These are phyloP conservation scores for Benitochromis conjunctus DNA, from an alignment of 2,113 vertebrate genomes.

Conservation along the genomic window DNA sequence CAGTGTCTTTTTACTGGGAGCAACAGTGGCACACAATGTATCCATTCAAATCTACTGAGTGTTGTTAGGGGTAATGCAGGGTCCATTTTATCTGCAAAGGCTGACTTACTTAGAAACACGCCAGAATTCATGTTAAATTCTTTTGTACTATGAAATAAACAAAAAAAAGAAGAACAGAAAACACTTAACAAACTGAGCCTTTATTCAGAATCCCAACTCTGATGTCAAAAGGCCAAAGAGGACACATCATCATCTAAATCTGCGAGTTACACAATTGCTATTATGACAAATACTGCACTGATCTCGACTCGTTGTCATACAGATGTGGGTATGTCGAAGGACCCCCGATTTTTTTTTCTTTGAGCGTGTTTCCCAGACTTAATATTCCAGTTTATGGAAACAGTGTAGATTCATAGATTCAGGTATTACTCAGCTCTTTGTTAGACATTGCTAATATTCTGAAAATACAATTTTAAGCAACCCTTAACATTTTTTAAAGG, in stretches of 20 bases:
- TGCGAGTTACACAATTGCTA: neutral
- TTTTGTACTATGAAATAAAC: constrained; percentile 3
- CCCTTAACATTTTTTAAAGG: neutral
- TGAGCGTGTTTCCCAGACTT: neutral
- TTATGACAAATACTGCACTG: neutral
- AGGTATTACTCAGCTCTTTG: neutral
- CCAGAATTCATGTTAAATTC: neutral
- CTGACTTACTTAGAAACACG: constrained; percentile 18
- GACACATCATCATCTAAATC: neutral
- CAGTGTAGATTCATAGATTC: neutral
- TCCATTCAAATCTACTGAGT: constrained; percentile 9
- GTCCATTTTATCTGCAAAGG: neutral
- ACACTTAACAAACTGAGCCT: neutral
- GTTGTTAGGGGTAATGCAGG: constrained; percentile 20
- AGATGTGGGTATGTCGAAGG: neutral
- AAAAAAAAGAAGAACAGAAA: neutral
- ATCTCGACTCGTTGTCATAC: neutral
- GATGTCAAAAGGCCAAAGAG: neutral
- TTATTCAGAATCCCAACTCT: neutral
- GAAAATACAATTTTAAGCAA: neutral
- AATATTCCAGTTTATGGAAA: neutral
- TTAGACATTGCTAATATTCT: neutral
- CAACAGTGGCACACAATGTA: neutral
- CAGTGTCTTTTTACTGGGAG: constrained; percentile 8
- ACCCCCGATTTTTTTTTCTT: neutral